These are phyloP conservation scores for Myotis davidii DNA, from an alignment of 2,113 vertebrate genomes.

Conservation along the genomic window DNA sequence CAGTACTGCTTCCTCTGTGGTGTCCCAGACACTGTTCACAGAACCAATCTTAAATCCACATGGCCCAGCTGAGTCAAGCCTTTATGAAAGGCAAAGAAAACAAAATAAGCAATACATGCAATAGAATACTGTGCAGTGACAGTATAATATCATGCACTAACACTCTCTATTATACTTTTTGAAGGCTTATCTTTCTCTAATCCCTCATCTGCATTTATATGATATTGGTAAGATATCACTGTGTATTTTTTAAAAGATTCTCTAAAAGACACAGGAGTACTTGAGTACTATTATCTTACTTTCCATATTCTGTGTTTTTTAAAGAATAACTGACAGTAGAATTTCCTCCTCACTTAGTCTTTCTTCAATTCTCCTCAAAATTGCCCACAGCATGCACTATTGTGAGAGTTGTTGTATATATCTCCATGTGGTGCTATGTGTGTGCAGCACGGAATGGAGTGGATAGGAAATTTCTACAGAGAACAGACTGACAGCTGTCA, in stretches of 20 bases:
- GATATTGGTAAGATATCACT: not conserved
- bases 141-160: not conserved
- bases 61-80: not conserved
- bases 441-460: not conserved
- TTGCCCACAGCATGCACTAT: not conserved
- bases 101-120: not conserved
- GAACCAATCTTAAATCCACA: not conserved
- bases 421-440: not conserved
- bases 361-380: not conserved
- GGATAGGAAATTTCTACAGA: not conserved
- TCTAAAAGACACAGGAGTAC: not conserved
- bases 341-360: not conserved
- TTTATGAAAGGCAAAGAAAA: not conserved
- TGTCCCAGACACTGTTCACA: rapidly evolving
- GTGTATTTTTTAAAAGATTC: not conserved
- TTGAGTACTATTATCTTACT: not conserved
- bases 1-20: not conserved
- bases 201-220: not conserved
- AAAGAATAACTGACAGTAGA: not conserved
- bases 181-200: not conserved
- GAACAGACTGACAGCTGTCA: not conserved
- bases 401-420: not conserved
- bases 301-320: not conserved
- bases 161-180: not conserved
- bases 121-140: not conserved